These are phyloP conservation scores for Cyrtodaria siliqua DNA, from an alignment of 2,888 invertebrate genomes.

Conservation along the genomic window DNA sequence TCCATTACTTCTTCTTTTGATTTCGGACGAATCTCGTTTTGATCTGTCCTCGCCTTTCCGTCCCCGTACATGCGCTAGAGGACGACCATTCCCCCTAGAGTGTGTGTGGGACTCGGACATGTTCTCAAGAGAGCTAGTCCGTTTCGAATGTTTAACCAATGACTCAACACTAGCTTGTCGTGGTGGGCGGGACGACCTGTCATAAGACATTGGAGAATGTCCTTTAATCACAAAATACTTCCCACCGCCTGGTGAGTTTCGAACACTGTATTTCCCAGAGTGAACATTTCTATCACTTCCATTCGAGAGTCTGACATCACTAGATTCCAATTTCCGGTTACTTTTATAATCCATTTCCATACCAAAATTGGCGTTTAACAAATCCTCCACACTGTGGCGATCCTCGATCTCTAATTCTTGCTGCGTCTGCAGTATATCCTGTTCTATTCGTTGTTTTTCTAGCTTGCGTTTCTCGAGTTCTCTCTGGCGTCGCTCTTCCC, in stretches of 20 bases:
- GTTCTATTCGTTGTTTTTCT: constrained; percentile 78
- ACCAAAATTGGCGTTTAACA: constrained; percentile 65
- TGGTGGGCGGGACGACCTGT: constrained; percentile 55
- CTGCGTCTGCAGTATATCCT: constrained; percentile 77
- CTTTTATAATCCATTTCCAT: constrained; percentile 28
- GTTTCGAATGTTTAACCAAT: constrained; percentile 59
- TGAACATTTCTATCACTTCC: constrained; percentile 14
- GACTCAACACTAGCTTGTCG: constrained; percentile 65
- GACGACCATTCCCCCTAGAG: constrained; percentile 26
- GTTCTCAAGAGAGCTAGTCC: constrained; percentile 75
- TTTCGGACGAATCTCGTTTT: constrained; percentile 55
- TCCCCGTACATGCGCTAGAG: constrained; percentile 49
- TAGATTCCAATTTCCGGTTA: constrained; percentile 39
- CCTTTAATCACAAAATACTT: constrained; percentile 76
- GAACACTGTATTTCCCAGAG: constrained; percentile 9
- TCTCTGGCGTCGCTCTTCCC: constrained; percentile 75
- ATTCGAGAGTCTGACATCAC: constrained; percentile 24
- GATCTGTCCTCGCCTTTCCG: constrained; percentile 58
- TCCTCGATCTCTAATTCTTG: constrained; percentile 80
- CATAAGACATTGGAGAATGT: constrained; percentile 47
- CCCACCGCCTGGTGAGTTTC: constrained; percentile 64
- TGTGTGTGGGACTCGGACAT: constrained; percentile 65
- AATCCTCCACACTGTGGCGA: constrained; percentile 79
- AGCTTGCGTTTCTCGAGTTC: constrained; percentile 76
- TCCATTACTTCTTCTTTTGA: constrained; percentile 51